These are phyloP conservation scores for Anagyrus pseudococci DNA, from an alignment of 2,888 invertebrate species.

Conservation along the genomic window DNA sequence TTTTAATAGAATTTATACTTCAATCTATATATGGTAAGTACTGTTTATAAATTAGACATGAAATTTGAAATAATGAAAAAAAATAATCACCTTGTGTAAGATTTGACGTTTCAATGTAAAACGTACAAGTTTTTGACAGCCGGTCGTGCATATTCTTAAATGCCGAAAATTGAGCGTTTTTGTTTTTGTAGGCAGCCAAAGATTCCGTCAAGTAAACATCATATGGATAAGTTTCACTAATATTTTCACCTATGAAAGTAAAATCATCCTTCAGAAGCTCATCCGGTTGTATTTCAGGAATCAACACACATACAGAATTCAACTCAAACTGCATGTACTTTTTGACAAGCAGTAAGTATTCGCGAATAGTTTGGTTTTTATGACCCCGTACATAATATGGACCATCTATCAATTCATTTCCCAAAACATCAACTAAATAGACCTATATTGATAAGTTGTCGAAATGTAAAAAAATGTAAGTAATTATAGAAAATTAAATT, in stretches of 20 bases:
- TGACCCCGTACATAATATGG: slow-evolving; percentile 69
- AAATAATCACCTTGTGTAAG: slow-evolving; percentile 65
- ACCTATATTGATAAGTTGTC: slow-evolving; percentile 53
- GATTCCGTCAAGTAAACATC: slow-evolving; percentile 64
- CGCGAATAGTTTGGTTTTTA: slow-evolving; percentile 65
- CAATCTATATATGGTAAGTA: neutral
- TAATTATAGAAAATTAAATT: too few species aligned
- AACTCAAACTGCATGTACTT: slow-evolving; percentile 62
- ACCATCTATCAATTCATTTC: slow-evolving; percentile 68
- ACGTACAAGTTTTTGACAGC: slow-evolving; percentile 69
- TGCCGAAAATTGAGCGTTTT: slow-evolving; percentile 58
- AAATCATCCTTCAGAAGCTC: slow-evolving; percentile 60
- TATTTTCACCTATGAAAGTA: slow-evolving; percentile 56
- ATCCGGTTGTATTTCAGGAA: slow-evolving; percentile 42
- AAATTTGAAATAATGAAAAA: neutral
- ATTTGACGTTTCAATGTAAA: slow-evolving; percentile 65
- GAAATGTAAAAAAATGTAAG: neutral
- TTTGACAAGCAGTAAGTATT: slow-evolving; percentile 67
- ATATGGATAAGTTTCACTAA: slow-evolving; percentile 48
- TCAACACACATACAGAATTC: slow-evolving; percentile 60
- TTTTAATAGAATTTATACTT: neutral
- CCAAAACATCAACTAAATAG: slow-evolving; percentile 68
- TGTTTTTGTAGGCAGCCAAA: slow-evolving; percentile 43
- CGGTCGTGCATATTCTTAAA: slow-evolving; percentile 66
- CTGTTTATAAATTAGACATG: neutral